These are phyloP conservation scores for Psittacula cyanocephala DNA, from an alignment of 2,113 vertebrate genomes.

Conservation along the genomic window DNA sequence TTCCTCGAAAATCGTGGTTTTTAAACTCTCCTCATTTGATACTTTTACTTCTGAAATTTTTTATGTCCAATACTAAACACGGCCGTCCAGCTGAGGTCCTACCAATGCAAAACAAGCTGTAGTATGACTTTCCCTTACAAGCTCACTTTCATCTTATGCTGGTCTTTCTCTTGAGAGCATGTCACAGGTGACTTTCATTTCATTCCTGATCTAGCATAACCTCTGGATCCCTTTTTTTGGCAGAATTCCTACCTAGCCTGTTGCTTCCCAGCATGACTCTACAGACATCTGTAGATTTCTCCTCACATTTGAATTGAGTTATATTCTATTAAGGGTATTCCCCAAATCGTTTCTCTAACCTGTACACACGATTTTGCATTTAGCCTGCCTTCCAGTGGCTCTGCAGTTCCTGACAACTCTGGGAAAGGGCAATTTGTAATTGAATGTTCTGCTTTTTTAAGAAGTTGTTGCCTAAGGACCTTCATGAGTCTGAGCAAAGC, in stretches of 20 bases:
- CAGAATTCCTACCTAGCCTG: neutral
- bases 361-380: neutral
- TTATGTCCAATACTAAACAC: neutral
- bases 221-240: neutral
- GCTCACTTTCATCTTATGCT: neutral
- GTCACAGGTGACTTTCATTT: neutral
- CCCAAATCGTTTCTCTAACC: neutral
- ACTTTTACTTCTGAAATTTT: neutral
- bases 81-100: neutral
- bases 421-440: neutral
- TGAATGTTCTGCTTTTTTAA: neutral
- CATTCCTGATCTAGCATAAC: neutral
- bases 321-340: neutral
- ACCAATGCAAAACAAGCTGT: neutral
- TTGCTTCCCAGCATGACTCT: neutral
- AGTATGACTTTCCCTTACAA: neutral
- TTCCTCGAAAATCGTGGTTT: neutral
- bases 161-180: neutral
- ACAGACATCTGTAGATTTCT: neutral
- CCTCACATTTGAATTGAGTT: neutral
- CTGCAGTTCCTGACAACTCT: neutral
- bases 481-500: neutral
- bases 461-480: neutral
- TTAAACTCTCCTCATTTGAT: neutral
- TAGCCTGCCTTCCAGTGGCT: neutral